Base-by-base conservation (phyloP, 2,888 invertebrate genomes). In the Stenolophus ochropezus region DNA sequence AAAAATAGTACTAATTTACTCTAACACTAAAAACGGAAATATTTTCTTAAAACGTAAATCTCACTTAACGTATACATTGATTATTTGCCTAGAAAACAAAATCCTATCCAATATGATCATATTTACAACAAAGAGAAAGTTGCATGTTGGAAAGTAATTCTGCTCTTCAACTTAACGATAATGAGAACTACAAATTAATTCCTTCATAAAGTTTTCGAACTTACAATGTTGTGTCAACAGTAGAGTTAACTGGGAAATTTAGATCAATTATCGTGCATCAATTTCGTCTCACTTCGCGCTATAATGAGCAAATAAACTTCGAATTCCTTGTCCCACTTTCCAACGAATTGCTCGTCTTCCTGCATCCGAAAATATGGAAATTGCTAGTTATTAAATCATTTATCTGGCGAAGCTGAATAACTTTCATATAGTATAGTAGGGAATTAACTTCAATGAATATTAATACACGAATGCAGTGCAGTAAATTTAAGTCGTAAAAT, bases 241-340 rank as follows among this genome's bases (percentile, higher is more conserved):
- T 56, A 18, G 56, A 56, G 11, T 23, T 56, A 21, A 20, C 56
- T 20, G 20, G 2, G 3, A 23, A 56, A 23, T 56, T 56, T 21
- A 21, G 56, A 56, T 56, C 56, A 56, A 56, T 56, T 56, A 56
- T 56, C 23, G 21, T 21, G 16, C 56, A 56, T 56, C 51, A 53
- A 18, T 53, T 18, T 14, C 56, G 3, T n/a, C 8, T 6, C 56
- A 56, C 56, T 56, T 6, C 8, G 11, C 11, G 11, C 11, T 42
- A 23, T 56, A 56, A 56, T 56, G 56, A 8, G 21, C 56, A 21
- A 18, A 56, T 56, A 20, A 51, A 51, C 14, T 51, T 51, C 14
- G 4, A 14, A 16, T 51, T 1, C 51, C 16, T 51, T 51, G 18
- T 14, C 14, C 51, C 51, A 51, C 14, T 42, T 42, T 42, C 4